Percentiles rank a stretch among this genome's conserved stretches.
Evolutionary conservation across 1,140 invertebrate genomes (phyloP).

Genomic region (Eurytemora carolleeae): DNA sequence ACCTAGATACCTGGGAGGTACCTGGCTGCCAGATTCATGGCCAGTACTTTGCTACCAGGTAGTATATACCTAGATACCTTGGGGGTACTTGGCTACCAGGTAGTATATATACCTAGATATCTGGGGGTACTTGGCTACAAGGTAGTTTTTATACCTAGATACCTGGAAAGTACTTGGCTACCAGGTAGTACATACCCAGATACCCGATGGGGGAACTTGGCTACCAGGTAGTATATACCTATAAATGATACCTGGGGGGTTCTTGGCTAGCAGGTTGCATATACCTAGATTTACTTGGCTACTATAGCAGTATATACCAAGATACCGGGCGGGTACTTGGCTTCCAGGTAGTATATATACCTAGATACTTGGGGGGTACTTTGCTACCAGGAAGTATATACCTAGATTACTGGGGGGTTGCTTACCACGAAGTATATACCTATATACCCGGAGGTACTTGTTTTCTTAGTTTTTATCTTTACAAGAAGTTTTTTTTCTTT

Average conservation of each 20-base stretch:
- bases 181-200: not conserved
- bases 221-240: not conserved
- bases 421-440: not conserved
- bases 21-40: not conserved
- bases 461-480: too few species aligned
- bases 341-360: not conserved
- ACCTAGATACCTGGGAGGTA: not conserved
- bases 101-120: not conserved
- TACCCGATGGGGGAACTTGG: not conserved
- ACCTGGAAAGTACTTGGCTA: not conserved
- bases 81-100: conserved; percentile 28
- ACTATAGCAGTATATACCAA: not conserved
- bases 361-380: not conserved
- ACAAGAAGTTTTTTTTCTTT: too few species aligned
- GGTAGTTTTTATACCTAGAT: not conserved
- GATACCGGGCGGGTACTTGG: not conserved
- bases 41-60: not conserved
- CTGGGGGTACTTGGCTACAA: conserved; percentile 26
- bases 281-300: not conserved
- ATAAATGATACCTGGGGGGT: not conserved
- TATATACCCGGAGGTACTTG: too few species aligned
- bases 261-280: not conserved
- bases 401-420: not conserved
- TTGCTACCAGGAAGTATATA: not conserved
- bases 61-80: not conserved